Evolutionary conservation across 2,113 vertebrate species (phyloP).

Genomic region (Nettapus auritus): DNA sequence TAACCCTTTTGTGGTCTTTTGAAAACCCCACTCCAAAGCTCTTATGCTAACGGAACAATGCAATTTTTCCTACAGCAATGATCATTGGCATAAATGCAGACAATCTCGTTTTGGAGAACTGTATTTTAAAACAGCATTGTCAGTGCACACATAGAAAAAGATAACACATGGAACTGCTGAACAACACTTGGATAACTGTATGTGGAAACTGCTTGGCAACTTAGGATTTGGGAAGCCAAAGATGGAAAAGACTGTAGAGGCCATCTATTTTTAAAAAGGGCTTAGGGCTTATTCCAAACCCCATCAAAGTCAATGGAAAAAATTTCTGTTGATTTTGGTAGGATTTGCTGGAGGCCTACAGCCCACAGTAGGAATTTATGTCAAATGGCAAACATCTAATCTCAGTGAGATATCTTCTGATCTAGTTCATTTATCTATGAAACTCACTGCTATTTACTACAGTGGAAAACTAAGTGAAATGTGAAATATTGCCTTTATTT

Average conservation of each 20-base stretch:
- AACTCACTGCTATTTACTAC: neutral
- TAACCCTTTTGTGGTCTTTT: neutral
- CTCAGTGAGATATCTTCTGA: neutral
- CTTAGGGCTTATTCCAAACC: neutral
- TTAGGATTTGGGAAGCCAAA: neutral
- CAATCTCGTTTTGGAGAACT: neutral
- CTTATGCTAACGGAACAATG: neutral
- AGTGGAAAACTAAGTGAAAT: neutral
- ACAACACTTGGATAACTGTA: neutral
- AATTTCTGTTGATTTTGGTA: neutral
- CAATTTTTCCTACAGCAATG: neutral
- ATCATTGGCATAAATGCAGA: neutral
- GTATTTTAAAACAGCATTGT: neutral
- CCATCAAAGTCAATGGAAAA: neutral
- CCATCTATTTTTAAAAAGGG: neutral
- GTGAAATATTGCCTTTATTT: neutral
- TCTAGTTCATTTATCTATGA: neutral
- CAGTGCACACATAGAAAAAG: conserved; percentile 54
- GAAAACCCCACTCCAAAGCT: neutral
- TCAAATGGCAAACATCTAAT: neutral
- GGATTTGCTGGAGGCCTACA: neutral
- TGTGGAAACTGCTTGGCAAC: neutral
- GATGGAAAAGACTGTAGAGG: neutral
- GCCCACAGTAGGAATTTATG: neutral
- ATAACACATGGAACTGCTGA: conserved; percentile 50